A percentile compares a stretch with the other conserved stretches of the same genome.
These are phyloP conservation scores for Rhincodon typus DNA, from an alignment of 2,797 vertebrate genomes.

Conservation along the genomic window DNA sequence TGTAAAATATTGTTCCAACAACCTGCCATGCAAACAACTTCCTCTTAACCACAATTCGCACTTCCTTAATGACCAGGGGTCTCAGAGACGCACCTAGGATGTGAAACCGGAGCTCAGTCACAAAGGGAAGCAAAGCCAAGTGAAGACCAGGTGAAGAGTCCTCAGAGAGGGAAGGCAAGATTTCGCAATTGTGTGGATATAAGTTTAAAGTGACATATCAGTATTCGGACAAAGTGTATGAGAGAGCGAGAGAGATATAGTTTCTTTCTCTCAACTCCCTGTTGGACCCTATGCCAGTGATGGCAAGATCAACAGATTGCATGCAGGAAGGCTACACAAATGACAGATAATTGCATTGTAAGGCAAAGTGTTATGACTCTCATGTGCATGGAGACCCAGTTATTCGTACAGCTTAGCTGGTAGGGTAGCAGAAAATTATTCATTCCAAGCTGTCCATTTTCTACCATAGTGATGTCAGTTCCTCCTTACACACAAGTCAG, in stretches of 20 bases:
- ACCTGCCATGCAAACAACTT: neutral
- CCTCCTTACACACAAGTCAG: no score
- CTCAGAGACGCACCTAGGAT: neutral
- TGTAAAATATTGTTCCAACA: no score
- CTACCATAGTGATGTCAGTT: neutral
- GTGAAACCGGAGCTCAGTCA: neutral
- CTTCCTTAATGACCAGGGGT: neutral
- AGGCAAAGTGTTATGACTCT: neutral
- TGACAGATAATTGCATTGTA: neutral
- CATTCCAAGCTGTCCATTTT: neutral
- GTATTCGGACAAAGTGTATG: neutral
- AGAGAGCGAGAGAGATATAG: neutral
- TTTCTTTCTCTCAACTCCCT: neutral
- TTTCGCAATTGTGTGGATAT: neutral
- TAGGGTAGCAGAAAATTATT: neutral
- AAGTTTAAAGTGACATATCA: neutral
- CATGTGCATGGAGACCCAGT: neutral
- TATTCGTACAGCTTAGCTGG: neutral
- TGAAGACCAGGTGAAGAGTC: neutral
- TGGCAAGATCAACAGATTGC: neutral
- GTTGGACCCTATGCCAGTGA: neutral
- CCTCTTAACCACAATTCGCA: neutral
- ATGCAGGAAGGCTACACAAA: neutral
- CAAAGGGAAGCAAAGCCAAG: neutral
- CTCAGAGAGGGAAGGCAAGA: no score